Evolutionary conservation across 1,140 invertebrate species (phyloP).

Genomic region (Ostrea denselamellosa): DNA sequence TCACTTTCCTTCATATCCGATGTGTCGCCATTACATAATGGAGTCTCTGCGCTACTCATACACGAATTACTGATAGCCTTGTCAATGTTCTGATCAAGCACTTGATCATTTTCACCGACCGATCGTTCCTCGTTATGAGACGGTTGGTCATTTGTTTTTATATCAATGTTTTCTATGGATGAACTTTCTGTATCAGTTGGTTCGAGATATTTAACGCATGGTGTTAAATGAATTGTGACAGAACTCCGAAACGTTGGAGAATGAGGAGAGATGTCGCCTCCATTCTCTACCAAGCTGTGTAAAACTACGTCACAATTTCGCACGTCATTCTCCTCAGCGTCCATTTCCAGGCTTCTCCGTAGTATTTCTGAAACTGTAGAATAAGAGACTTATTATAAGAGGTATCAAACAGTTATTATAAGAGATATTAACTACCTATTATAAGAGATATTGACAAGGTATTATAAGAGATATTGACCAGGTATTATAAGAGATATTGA

Average conservation of each 20-base stretch:
- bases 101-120: conserved; percentile 16
- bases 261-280: background rate
- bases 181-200: conserved; percentile 2
- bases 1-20: background rate
- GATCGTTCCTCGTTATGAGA: background rate
- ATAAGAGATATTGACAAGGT: too few relatives aligned
- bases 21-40: conserved; percentile 11
- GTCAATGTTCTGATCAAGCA: conserved; percentile 11
- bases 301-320: background rate
- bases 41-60: background rate
- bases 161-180: conserved; percentile 16
- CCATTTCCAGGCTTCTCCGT: conserved; percentile 13
- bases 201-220: background rate
- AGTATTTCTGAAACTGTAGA: conserved; percentile 12
- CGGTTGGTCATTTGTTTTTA: background rate
- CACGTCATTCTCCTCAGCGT: background rate
- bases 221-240: conserved; percentile 31
- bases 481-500: too few relatives aligned
- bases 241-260: conserved; percentile 7
- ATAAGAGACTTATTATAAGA: too few relatives aligned
- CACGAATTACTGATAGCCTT: conserved; percentile 14
- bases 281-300: background rate
- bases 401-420: too few relatives aligned
- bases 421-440: too few relatives aligned
- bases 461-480: too few relatives aligned